Percentiles rank a stretch among this genome's conserved stretches.
Evolutionary conservation across 2,797 vertebrate species (phyloP).

Genomic region (Adrianichthys oophorus): DNA sequence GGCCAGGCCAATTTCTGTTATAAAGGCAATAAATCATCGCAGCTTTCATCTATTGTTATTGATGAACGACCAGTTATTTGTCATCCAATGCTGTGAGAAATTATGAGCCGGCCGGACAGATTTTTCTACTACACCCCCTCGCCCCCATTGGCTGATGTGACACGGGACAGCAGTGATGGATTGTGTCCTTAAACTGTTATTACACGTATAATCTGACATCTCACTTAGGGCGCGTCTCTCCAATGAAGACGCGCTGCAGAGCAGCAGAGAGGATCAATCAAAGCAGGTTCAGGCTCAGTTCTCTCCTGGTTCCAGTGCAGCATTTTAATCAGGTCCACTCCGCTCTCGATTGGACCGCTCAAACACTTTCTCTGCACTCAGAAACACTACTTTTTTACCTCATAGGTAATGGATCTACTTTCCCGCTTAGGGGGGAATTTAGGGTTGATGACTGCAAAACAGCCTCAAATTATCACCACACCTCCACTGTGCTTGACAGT

Average conservation of each 20-base stretch:
- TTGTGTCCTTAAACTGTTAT: conserved; percentile 98
- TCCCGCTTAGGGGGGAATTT: no score
- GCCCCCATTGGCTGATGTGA: conserved; percentile 58
- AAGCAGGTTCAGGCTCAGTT: not conserved
- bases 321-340: no score
- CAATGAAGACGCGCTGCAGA: conserved; percentile 35
- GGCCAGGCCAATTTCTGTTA: conserved; percentile 52
- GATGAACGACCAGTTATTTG: conserved; percentile 99
- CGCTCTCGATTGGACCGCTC: no score
- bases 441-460: no score
- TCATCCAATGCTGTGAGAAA: conserved; percentile 94
- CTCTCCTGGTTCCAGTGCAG: not conserved
- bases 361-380: no score
- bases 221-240: conserved; percentile 75
- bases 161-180: conserved; percentile 92
- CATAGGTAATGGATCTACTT: no score
- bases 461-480: no score
- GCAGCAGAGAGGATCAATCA: not conserved
- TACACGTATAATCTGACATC: conserved; percentile 93
- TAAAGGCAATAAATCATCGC: conserved; percentile 98
- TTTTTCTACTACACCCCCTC: conserved; percentile 67
- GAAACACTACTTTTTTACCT: no score
- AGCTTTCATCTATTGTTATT: conserved; percentile 99
- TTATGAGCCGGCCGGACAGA: conserved; percentile 90
- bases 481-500: no score